A percentile compares a stretch with the other conserved stretches of the same genome.
Evolutionary conservation across 2,888 invertebrate genomes (phyloP).

Genomic region (Eudasyphora cyanicolor): DNA sequence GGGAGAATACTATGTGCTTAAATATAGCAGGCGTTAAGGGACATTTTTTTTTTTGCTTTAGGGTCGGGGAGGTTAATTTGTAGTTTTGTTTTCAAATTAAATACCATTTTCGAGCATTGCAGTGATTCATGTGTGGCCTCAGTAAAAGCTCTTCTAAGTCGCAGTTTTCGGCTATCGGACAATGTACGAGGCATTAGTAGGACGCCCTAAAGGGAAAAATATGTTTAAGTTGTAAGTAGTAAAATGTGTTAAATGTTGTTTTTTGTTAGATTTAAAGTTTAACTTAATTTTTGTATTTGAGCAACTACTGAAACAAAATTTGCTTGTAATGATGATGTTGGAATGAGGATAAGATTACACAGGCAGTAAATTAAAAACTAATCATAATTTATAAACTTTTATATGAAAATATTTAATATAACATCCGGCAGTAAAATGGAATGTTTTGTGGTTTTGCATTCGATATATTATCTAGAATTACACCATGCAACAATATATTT

Average conservation of each 20-base stretch:
- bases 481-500: not conserved
- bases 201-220: conserved; percentile 85
- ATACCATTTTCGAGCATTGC: conserved; percentile 94
- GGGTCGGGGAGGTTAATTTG: not conserved
- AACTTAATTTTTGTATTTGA: not conserved
- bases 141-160: conserved; percentile 93
- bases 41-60: conserved; percentile 9
- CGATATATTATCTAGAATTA: too few species aligned
- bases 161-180: conserved; percentile 92
- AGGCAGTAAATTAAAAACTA: not conserved
- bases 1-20: not conserved
- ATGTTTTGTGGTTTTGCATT: not conserved
- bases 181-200: conserved; percentile 94
- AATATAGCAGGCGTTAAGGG: not conserved
- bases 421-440: not conserved
- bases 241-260: conserved; percentile 41
- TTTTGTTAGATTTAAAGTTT: conserved; percentile 35
- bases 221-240: conserved; percentile 53
- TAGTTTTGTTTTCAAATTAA: conserved; percentile 67
- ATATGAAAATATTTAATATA: not conserved
- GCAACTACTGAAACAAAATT: not conserved
- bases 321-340: not conserved
- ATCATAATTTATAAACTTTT: too few species aligned
- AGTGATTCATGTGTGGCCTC: conserved; percentile 93
- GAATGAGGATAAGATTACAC: not conserved